Evolutionary conservation across 2,113 vertebrate genomes (phyloP).

Genomic region (Anoura caudifer): DNA sequence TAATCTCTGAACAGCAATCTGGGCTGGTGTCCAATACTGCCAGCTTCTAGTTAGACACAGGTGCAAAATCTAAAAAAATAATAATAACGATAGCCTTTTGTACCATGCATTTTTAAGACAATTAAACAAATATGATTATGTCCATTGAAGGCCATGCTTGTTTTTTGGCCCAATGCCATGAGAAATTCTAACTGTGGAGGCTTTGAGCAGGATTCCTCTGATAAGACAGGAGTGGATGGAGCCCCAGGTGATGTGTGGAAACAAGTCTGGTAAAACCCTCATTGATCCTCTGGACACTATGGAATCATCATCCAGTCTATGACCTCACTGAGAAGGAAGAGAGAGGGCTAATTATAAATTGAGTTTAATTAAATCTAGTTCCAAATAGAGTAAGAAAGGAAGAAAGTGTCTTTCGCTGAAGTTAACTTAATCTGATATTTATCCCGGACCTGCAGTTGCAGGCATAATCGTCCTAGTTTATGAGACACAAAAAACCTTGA

Average conservation of each 20-base stretch:
- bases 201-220: neutral
- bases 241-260: neutral
- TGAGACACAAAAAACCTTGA: neutral
- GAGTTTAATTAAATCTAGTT: slow-evolving; percentile 35
- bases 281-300: neutral
- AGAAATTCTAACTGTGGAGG: neutral
- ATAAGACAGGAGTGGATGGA: neutral
- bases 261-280: neutral
- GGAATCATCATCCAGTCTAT: neutral
- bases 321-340: neutral
- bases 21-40: neutral
- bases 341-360: neutral
- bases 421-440: neutral
- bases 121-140: neutral
- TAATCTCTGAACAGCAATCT: neutral
- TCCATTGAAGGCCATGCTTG: neutral
- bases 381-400: neutral
- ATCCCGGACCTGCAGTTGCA: no score
- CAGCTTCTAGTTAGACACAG: neutral
- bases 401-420: neutral
- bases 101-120: neutral
- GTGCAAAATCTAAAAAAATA: neutral
- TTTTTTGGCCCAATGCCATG: neutral
- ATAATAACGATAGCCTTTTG: neutral
- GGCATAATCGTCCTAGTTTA: neutral